Conservation (phyloP, 2,888 invertebrate species). For the Thecophora atra region DNA sequence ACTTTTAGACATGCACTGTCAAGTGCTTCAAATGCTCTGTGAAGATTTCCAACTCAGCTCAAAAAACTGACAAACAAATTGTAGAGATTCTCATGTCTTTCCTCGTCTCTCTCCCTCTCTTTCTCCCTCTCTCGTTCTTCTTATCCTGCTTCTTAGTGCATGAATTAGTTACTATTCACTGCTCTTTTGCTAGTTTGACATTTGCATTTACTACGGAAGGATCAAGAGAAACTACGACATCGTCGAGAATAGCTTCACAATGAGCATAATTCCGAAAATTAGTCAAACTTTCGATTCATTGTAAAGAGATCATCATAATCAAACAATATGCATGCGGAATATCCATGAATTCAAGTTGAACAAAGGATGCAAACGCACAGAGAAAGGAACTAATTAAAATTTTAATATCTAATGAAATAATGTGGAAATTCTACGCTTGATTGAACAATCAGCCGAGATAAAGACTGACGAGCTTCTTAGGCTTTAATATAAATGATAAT, state of each 20-base stretch:
- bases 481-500: too few species aligned
- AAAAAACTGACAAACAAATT: neutral
- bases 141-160: neutral
- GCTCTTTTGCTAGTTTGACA: slow-evolving; percentile 1
- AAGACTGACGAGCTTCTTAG: too few species aligned
- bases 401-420: too few species aligned
- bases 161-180: neutral
- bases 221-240: neutral
- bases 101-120: neutral
- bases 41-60: too few species aligned
- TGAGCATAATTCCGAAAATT: neutral
- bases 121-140: neutral
- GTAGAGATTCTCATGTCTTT: neutral
- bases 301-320: too few species aligned
- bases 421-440: too few species aligned
- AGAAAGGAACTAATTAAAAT: too few species aligned
- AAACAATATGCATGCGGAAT: too few species aligned
- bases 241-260: neutral
- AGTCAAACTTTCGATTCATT: too few species aligned
- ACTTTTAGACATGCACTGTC: neutral
- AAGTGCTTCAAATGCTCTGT: neutral
- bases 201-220: neutral
- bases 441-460: too few species aligned
- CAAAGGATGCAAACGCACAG: too few species aligned
- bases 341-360: too few species aligned